Evolutionary conservation across 2,113 vertebrate species (phyloP).

Genomic region (Sprattus sprattus): DNA sequence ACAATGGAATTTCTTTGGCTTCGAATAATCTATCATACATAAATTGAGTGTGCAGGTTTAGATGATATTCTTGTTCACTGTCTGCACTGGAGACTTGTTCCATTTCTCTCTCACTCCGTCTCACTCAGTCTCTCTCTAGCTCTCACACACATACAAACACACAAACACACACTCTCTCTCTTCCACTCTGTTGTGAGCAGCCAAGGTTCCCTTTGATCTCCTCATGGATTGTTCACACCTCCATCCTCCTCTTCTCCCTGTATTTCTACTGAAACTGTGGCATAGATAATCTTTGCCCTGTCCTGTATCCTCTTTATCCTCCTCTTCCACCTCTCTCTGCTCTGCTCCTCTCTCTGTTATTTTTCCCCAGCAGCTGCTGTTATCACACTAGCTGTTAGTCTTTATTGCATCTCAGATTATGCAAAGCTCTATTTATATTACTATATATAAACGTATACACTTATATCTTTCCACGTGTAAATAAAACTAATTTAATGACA

Average conservation of each 20-base stretch:
- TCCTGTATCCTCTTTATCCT: too few relatives aligned
- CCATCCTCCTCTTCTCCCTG: background rate
- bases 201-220: background rate
- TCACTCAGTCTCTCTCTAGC: background rate
- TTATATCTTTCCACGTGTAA: background rate
- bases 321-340: background rate
- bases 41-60: background rate
- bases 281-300: background rate
- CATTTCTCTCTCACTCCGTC: slow-evolving; percentile 31
- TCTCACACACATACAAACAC: background rate
- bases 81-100: background rate
- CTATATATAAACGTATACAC: background rate
- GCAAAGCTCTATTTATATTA: background rate
- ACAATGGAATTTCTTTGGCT: too few relatives aligned
- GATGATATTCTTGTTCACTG: background rate
- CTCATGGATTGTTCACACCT: background rate
- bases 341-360: background rate
- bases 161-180: background rate
- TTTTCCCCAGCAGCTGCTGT: too few relatives aligned
- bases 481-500: background rate
- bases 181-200: background rate
- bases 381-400: background rate
- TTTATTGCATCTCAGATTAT: background rate
- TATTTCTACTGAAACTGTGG: background rate
- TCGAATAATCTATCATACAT: too few relatives aligned